Evolutionary conservation across 1,140 invertebrate species (phyloP), one percentile per base, ranked within the genome.

Genomic region (Zaprionus ornatus): DNA sequence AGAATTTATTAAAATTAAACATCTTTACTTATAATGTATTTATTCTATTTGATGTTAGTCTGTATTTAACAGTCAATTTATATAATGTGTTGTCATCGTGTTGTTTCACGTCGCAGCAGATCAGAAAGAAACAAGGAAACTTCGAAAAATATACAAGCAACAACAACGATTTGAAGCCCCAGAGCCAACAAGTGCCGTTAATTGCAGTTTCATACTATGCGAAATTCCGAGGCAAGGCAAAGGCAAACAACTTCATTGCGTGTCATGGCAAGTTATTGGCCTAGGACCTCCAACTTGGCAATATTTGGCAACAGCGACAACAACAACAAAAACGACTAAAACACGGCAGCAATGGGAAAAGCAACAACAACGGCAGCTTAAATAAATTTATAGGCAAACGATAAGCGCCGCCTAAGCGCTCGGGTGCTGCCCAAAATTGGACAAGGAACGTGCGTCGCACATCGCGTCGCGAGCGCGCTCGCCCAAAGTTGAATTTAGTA

Each of bases 181-280:
- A 48, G 29, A 50, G 52, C 52, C 60, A 75, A 68, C 84, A 88
- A 80, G 84, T 88, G 80, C 83, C 83, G 83, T 86, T 86, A 86
- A 88, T 86, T 86, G 83, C 83, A 86, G 79, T 86, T 82, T 66
- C 79, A 63, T 62, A 57, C 27, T 50, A 54, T 27, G 21, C 25
- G 17, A 82, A 87, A 86, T 86, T 80, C 80, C 72, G 54, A 57
- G 21, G 57, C 42, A 42, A 64, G 50, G 50, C 45, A 54, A 70
- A 70, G 48, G 70, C 71, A 77, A 88, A 88, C 84, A 88, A 81
- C 85, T 88, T 88, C 84, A 88, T 88, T 90, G 84, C 85, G 85
- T 88, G 84, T 82, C 72, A 83, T 45, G 60, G 57, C 50, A 59
- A 75, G 70, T 69, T 78, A 76, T 72, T 79, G 67, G 78, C 68